phyloP scores from a whole-genome alignment of 2,113 vertebrate species.

The Mustelus asterias region DNA sequence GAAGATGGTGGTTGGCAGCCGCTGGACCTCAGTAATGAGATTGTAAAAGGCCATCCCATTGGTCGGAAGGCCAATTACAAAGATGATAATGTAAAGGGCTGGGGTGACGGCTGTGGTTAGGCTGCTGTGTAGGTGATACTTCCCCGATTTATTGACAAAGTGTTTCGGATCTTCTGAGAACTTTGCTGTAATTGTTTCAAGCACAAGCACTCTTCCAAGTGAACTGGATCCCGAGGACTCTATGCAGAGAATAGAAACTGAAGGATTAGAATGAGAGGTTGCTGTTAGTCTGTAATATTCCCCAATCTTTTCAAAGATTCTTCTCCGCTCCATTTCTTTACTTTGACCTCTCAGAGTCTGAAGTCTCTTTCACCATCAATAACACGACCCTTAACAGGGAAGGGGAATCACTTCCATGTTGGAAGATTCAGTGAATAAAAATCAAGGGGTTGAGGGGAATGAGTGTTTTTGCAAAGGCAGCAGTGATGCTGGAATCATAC shows the following conservation, averaged over 20 bases:
- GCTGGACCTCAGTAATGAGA: conserved; percentile 60
- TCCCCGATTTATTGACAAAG: background rate
- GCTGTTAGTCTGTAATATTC: background rate
- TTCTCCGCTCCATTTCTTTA: background rate
- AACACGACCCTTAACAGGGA: background rate
- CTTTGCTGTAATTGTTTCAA: background rate
- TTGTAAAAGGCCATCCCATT: conserved; percentile 75
- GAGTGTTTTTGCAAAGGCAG: background rate
- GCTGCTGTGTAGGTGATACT: background rate
- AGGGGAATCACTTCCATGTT: background rate
- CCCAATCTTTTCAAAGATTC: background rate
- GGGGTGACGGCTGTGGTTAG: conserved; percentile 45
- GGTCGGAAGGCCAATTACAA: conserved; percentile 67
- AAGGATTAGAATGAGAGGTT: background rate
- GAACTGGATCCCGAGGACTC: background rate
- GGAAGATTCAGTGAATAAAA: background rate
- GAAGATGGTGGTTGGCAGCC: conserved; percentile 62
- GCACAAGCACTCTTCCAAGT: background rate
- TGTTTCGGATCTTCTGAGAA: background rate
- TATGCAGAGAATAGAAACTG: background rate
- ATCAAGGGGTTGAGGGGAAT: background rate
- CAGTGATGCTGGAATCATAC: background rate
- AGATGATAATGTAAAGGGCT: conserved; percentile 58
- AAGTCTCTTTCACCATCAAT: background rate
- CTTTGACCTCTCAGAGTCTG: background rate